Percentiles rank a stretch among this genome's conserved stretches.
These are phyloP conservation scores for Pungitius pungitius DNA, from an alignment of 2,113 vertebrate species.

Conservation along the genomic window DNA sequence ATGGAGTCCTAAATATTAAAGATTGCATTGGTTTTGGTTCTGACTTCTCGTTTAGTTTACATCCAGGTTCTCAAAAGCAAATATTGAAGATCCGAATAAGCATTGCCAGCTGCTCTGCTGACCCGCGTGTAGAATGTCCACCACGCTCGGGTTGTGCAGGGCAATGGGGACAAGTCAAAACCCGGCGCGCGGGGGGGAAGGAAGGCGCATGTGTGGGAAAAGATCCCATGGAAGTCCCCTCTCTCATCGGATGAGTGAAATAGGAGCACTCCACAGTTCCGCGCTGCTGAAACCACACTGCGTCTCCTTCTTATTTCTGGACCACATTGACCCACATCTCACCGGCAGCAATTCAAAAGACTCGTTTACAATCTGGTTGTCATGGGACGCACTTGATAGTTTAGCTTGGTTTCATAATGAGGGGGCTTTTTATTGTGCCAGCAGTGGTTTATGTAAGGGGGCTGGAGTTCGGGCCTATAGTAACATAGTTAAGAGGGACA, in stretches of 20 bases:
- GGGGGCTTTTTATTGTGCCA: slow-evolving; percentile 24
- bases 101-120: background rate
- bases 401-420: slow-evolving; percentile 51
- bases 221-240: slow-evolving; percentile 64
- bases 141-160: background rate
- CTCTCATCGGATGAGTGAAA: slow-evolving; percentile 34
- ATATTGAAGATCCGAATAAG: background rate
- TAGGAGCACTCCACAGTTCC: slow-evolving; percentile 4
- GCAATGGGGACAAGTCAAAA: background rate
- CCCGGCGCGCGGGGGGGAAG: background rate
- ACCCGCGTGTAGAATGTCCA: background rate
- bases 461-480: slow-evolving; percentile 16
- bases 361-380: slow-evolving; percentile 53
- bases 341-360: slow-evolving; percentile 54
- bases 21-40: background rate
- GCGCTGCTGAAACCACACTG: slow-evolving; percentile 33
- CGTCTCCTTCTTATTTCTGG: slow-evolving; percentile 40
- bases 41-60: background rate
- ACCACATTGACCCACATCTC: slow-evolving; percentile 53
- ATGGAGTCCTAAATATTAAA: background rate
- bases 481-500: slow-evolving; percentile 6
- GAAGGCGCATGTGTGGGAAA: slow-evolving; percentile 1
- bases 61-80: background rate
- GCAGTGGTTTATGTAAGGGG: slow-evolving; percentile 40
- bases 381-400: slow-evolving; percentile 59